Evolutionary conservation across 2,888 invertebrate genomes (phyloP).

Genomic region (Drosophila paranaensis): DNA sequence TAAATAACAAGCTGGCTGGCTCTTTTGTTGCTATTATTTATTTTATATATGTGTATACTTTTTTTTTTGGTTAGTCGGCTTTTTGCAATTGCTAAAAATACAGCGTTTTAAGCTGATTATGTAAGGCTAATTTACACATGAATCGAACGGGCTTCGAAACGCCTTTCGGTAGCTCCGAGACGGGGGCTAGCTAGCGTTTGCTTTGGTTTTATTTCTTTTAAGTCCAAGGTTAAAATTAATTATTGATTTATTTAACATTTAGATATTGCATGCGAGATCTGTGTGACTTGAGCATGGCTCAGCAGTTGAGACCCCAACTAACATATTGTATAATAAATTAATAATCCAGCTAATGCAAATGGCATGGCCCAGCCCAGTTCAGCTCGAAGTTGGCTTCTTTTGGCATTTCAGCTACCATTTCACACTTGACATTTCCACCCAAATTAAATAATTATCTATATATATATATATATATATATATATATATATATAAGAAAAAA

Average conservation of each 20-base stretch:
- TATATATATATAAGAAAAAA: not conserved
- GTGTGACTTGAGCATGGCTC: constrained; percentile 26
- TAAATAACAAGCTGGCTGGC: constrained; percentile 41
- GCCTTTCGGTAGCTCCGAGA: constrained; percentile 41
- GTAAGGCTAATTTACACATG: constrained; percentile 79
- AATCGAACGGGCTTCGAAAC: constrained; percentile 56
- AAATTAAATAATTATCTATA: constrained; percentile 12
- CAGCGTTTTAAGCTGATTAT: constrained; percentile 70
- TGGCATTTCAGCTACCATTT: constrained; percentile 61
- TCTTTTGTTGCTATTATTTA: constrained; percentile 20
- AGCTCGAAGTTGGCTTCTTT: constrained; percentile 14
- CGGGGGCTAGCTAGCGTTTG: constrained; percentile 14
- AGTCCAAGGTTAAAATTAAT: constrained; percentile 77
- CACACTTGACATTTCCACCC: constrained; percentile 70
- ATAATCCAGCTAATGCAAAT: constrained; percentile 26
- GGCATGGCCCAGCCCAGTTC: constrained; percentile 40
- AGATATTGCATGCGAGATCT: constrained; percentile 51
- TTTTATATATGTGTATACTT: constrained; percentile 5
- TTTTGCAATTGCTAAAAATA: constrained; percentile 79
- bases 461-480: not conserved
- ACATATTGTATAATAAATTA: not conserved
- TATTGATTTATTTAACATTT: constrained; percentile 71
- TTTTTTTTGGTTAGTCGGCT: constrained; percentile 37
- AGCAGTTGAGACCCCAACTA: constrained; percentile 6
- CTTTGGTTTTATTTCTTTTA: constrained; percentile 71